phyloP scores from a whole-genome alignment of 2,113 vertebrate genomes.

The Ptilorrhoa leucosticta region DNA sequence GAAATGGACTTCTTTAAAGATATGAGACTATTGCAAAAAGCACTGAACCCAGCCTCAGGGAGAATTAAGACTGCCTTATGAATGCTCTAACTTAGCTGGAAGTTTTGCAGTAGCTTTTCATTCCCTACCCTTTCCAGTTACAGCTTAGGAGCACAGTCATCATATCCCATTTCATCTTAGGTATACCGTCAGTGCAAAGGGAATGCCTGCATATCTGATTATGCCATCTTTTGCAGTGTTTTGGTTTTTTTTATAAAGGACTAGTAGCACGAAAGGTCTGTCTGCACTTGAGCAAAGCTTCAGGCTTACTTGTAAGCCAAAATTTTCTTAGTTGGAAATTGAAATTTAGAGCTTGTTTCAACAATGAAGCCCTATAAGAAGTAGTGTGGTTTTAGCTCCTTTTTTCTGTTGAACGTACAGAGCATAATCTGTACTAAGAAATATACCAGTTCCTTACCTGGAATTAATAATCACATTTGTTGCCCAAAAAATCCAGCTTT shows the following conservation, averaged over 20 bases:
- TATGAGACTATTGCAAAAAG: not conserved
- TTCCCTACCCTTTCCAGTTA: not conserved
- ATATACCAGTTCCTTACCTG: not conserved
- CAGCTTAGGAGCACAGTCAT: not conserved
- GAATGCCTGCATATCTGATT: not conserved
- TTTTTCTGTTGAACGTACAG: not conserved
- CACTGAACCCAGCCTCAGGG: not conserved
- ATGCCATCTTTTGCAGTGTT: not conserved
- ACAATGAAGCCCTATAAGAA: not conserved
- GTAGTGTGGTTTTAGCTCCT: not conserved
- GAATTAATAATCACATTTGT: not conserved
- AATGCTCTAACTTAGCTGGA: not conserved
- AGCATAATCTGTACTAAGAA: not conserved
- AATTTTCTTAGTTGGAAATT: not conserved
- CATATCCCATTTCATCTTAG: not conserved
- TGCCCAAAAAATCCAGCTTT: not conserved
- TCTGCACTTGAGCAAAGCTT: not conserved
- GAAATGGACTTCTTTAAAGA: not conserved
- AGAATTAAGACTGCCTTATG: not conserved
- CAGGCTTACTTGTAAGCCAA: not conserved
- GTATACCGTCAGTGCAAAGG: not conserved
- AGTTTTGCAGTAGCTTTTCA: not conserved
- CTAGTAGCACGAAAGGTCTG: not conserved
- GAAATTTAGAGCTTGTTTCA: not conserved
- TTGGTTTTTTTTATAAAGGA: not conserved